Evolutionary conservation across 2,797 vertebrate species (phyloP).

Genomic region (Bradypus variegatus): DNA sequence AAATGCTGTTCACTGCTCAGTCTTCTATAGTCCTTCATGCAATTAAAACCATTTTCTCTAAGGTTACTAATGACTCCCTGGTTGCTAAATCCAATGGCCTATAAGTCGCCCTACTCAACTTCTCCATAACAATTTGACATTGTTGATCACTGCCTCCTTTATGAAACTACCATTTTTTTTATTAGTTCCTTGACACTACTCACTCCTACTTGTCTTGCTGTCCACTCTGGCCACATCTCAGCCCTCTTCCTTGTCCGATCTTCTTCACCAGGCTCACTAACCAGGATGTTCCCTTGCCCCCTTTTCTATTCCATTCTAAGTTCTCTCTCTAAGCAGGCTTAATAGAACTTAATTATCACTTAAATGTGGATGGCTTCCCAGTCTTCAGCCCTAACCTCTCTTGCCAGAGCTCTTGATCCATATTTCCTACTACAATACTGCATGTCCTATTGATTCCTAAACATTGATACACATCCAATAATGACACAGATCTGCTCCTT

Average conservation of each 20-base stretch:
- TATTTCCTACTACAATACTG: neutral
- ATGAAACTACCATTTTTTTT: constrained; percentile 21
- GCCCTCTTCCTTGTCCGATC: neutral
- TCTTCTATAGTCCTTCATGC: neutral
- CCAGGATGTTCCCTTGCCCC: neutral
- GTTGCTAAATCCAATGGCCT: neutral
- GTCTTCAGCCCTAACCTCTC: neutral
- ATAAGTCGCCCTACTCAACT: neutral
- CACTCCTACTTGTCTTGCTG: neutral
- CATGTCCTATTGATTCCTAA: neutral
- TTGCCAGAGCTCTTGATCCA: neutral
- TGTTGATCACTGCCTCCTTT: neutral
- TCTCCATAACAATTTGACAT: constrained; percentile 3
- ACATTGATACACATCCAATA: neutral
- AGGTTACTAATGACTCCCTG: constrained; percentile 13
- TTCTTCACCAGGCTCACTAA: neutral
- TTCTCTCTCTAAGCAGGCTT: neutral
- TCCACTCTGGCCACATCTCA: neutral
- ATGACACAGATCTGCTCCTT: neutral
- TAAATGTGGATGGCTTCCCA: neutral
- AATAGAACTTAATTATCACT: neutral
- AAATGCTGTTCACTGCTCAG: neutral
- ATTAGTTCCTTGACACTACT: neutral
- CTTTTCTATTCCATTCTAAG: neutral
- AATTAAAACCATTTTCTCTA: neutral